phyloP scores from a whole-genome alignment of 64 coral and sea anemone genomes.

The Montipora cactus region DNA sequence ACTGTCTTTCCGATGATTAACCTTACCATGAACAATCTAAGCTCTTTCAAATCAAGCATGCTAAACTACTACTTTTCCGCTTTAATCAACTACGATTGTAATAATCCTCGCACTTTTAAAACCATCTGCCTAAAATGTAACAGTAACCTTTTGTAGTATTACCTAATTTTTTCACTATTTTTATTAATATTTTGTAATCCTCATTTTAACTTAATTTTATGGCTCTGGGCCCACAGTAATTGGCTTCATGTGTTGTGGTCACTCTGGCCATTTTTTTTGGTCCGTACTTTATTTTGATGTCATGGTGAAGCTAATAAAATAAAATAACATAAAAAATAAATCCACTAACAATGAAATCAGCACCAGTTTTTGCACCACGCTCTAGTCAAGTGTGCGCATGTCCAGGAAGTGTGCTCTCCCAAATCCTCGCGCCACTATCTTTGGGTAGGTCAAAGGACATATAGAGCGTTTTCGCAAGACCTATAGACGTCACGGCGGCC shows the following conservation, averaged over 20 bases:
- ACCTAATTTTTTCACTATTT: not conserved
- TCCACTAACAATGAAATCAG: no score
- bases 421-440: not conserved
- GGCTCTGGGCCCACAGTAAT: not conserved
- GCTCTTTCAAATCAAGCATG: constrained; percentile 11
- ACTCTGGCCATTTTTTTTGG: not conserved
- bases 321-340: not conserved
- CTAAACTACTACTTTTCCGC: not conserved
- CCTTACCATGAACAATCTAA: constrained; percentile 2
- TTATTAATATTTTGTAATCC: not conserved
- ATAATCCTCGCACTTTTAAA: constrained; percentile 30
- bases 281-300: not conserved
- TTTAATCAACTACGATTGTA: not conserved
- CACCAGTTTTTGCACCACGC: no score
- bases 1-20: constrained; percentile 14
- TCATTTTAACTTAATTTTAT: not conserved
- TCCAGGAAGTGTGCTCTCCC: not conserved
- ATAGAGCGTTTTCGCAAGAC: no score
- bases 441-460: not conserved
- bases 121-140: constrained; percentile 14
- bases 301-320: not conserved
- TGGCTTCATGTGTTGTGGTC: not conserved
- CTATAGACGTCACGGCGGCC: no score
- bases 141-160: constrained; percentile 2
- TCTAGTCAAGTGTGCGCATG: not conserved